These are phyloP conservation scores for Scotopteryx bipunctaria DNA, from an alignment of 2,888 invertebrate genomes.

Conservation along the genomic window DNA sequence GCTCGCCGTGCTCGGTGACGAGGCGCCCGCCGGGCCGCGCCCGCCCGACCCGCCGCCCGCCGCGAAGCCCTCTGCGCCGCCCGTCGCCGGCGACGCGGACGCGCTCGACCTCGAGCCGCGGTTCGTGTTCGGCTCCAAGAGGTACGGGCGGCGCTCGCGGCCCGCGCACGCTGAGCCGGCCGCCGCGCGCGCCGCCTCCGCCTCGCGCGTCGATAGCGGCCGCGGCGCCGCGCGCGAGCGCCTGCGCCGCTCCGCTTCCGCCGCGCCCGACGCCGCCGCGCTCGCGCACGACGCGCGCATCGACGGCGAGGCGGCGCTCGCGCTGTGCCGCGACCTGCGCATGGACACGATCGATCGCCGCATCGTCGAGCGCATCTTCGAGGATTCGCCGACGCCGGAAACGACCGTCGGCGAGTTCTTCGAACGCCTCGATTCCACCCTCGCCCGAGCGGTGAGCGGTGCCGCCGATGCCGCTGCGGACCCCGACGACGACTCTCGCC, in stretches of 20 bases:
- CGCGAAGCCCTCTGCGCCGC: conserved; percentile 50
- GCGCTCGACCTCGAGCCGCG: conserved; percentile 82
- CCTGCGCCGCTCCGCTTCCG: conserved; percentile 64
- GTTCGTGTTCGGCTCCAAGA: neutral
- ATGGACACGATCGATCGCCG: conserved; percentile 66
- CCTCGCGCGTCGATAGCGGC: conserved; percentile 59
- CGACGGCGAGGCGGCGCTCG: conserved; percentile 61
- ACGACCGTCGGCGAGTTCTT: conserved; percentile 77
- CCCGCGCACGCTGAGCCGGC: conserved; percentile 68
- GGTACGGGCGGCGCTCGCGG: conserved; percentile 85
- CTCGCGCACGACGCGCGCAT: conserved; percentile 67
- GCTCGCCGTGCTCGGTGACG: conserved; percentile 86
- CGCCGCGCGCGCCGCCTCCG: conserved; percentile 60
- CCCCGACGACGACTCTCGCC: conserved; percentile 41
- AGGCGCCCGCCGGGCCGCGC: conserved; percentile 56
- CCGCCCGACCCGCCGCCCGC: conserved; percentile 84
- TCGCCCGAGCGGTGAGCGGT: conserved; percentile 51
- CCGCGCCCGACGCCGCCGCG: conserved; percentile 32
- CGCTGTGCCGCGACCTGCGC: conserved; percentile 64
- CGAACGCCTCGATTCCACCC: conserved; percentile 62
- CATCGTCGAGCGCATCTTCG: conserved; percentile 65
- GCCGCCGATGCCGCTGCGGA: conserved; percentile 57
- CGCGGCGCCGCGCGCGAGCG: conserved; percentile 54
- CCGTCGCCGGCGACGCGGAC: conserved; percentile 88
- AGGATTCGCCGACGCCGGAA: conserved; percentile 50